phyloP scores from a whole-genome alignment of 2,797 vertebrate genomes.

The Takifugu ocellatus region DNA sequence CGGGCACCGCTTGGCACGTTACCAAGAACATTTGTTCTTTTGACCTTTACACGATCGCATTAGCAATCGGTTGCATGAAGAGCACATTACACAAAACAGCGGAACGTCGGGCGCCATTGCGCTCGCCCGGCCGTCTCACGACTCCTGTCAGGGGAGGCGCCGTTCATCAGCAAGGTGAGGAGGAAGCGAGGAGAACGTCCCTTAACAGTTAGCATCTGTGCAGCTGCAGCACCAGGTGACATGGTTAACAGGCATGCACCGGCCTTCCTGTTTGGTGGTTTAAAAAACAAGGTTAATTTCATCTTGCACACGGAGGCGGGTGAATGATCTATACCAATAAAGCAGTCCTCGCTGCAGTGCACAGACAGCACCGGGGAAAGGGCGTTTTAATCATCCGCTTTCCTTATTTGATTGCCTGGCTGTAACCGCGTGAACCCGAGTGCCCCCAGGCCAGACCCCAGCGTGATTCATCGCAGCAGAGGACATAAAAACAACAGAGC shows the following conservation, averaged over 20 bases:
- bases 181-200: background rate
- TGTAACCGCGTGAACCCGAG: slow-evolving; percentile 37
- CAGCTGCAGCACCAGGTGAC: background rate
- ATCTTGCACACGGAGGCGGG: slow-evolving; percentile 1
- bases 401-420: slow-evolving; percentile 42
- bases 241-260: background rate
- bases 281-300: slow-evolving; percentile 7
- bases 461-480: slow-evolving; percentile 27
- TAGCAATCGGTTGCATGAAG: slow-evolving; percentile 38
- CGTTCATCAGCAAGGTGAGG: background rate
- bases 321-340: slow-evolving; percentile 25
- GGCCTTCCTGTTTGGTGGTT: slow-evolving; percentile 1
- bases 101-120: slow-evolving; percentile 2
- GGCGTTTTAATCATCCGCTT: slow-evolving; percentile 51
- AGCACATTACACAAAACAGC: slow-evolving; percentile 46
- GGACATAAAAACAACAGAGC: slow-evolving; percentile 4
- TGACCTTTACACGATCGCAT: slow-evolving; percentile 40
- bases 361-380: slow-evolving; percentile 24
- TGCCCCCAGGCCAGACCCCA: slow-evolving; percentile 18
- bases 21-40: slow-evolving; percentile 16
- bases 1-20: slow-evolving; percentile 9
- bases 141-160: slow-evolving; percentile 49
- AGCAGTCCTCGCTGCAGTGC: slow-evolving; percentile 3
- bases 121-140: slow-evolving; percentile 25
- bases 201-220: background rate